Evolutionary conservation across 2,797 vertebrate species (phyloP).

Genomic region (Paramormyrops hopkinsi): DNA sequence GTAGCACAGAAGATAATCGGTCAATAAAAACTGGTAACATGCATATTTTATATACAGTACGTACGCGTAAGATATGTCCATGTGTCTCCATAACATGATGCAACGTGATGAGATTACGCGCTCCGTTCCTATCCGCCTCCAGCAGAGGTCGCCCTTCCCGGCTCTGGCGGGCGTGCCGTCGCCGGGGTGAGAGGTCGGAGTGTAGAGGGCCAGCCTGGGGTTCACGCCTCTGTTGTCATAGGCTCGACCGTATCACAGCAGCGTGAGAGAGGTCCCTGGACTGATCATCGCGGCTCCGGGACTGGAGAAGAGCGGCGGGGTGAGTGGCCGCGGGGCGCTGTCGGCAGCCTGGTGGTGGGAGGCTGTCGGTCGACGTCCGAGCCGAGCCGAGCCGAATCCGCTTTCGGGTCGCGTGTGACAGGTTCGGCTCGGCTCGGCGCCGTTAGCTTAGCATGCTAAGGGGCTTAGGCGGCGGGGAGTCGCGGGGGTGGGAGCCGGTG

Average conservation of each 20-base stretch:
- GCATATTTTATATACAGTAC: not conserved
- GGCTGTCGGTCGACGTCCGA: not conserved
- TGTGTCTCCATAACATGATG: not conserved
- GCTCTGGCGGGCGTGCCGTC: not conserved
- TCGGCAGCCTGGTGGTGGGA: not conserved
- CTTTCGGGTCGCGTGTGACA: not conserved
- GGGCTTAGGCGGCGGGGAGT: not conserved
- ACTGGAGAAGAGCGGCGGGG: not conserved
- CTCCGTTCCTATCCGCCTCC: conserved; percentile 16
- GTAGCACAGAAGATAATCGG: not conserved
- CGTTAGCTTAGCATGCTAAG: not conserved
- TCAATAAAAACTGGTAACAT: not conserved
- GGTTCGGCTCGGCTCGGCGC: not conserved
- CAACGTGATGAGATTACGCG: not conserved
- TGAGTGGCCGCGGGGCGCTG: not conserved
- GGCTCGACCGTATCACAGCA: not conserved
- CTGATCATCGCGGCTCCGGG: not conserved
- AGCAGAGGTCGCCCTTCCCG: conserved; percentile 34
- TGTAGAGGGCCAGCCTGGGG: conserved; percentile 40
- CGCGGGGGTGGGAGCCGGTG: not conserved
- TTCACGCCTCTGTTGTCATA: not conserved
- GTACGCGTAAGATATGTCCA: not conserved
- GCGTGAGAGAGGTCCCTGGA: not conserved
- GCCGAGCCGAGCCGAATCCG: not conserved
- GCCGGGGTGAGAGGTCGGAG: conserved; percentile 47